Base-by-base conservation (phyloP, 2,888 invertebrate species). In the Hydrotaea cyrtoneurina region DNA sequence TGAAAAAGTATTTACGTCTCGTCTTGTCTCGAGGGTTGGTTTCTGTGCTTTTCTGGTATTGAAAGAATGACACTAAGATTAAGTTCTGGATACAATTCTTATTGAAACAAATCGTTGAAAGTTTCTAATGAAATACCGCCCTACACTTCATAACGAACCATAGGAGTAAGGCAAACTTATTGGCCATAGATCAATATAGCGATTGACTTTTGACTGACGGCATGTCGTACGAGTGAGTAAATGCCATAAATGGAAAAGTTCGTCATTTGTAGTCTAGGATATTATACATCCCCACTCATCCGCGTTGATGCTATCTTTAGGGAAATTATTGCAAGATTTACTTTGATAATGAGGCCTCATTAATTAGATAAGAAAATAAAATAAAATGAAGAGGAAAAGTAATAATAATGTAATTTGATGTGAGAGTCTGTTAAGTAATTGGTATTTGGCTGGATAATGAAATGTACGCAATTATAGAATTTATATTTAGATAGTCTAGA, bases 141-240 rank as follows among this genome's bases (percentile, higher is more conserved):
- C 13, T 23, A 19, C 19, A 66, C 11, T 66, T 39, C 39, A 43
- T 66, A 43, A 19, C 13, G 46, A 46, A 43, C 39, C 36, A 36
- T 36, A 31, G 17, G n/a, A 31, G 62, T 15, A n/a, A 62, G n/a
- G n/a, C 26, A 69, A 69, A 69, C 43, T 43, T 69, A 69, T 46
- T 69, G 69, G 21, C 23, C 3, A 23, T 5, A 23, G 1, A 69
- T 69, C 46, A 69, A 21, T 17, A 69, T n/a, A n/a, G n/a, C n/a
- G n/a, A 69, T 59, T 59, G 59, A 59, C 59, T 23, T 13, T 23
- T 59, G 46, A 69, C 46, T 69, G 69, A 69, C 23, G 69, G 43
- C 39, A 43, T 19, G 13, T 64, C 36, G 11, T 7, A 17, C n/a
- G n/a, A n/a, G n/a, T n/a, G n/a, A n/a, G 15, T 66, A 10, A 21